Evolutionary conservation across 2,888 invertebrate species (phyloP), one percentile per base, ranked within the genome.

Genomic region (Imbricaverruca yamaguchii): DNA sequence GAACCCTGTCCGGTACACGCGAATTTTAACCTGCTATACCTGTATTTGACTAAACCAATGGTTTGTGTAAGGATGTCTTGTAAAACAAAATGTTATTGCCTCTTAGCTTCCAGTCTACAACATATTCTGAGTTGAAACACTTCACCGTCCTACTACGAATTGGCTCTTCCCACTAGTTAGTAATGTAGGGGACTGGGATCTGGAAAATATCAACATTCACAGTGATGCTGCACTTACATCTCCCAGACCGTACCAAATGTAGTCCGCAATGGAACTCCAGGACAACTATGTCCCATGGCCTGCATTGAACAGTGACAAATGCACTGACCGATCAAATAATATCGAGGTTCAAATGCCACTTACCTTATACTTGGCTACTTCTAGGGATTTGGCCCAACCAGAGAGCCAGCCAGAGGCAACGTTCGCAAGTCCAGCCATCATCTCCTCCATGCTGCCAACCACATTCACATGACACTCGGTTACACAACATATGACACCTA

Each of bases 311-410:
- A 59, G 12, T 7, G 56, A 59, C 82, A 25, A 79, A 65, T 39
- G 82, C 59, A 25, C 77, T 78, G 56, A 63, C 80, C 9, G 21
- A 11, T 25, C 21, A 15, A 57, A 57, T 13, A 56, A 0, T 15
- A 77, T 39, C 63, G 39, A 11, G 21, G 18, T 55, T 10, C 21
- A 18, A 81, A 80, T n/a, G 25, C 13, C 25, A 25, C 81, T 83
- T 85, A 90, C 91, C 89, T 90, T 91, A 81, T 89, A 87, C 85
- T 90, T 91, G 81, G 91, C 91, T 21, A 90, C 89, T 80, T 89
- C 88, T 59, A 90, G 86, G 90, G 90, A 91, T 69, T 90, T 88
- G 84, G 89, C 90, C 90, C 90, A 91, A 3, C 74, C 74, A 0
- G 74, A 74, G 21, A 74, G 53, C 74, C 74, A 74, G 53, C 90